Conservation (phyloP, 2,113 vertebrate species). For the Atlantisia rogersi region DNA sequence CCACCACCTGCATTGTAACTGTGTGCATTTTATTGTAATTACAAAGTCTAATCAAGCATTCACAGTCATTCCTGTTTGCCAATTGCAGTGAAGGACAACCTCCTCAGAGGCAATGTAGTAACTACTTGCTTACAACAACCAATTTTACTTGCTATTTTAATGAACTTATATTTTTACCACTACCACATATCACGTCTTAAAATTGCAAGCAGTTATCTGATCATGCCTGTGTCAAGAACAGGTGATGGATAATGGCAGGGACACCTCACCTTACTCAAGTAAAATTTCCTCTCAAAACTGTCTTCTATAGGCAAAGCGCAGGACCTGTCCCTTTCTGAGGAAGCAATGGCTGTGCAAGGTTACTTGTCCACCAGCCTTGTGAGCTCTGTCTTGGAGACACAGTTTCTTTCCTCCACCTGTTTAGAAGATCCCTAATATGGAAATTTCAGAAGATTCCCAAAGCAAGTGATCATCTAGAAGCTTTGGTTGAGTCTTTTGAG, state of each 20-base stretch:
- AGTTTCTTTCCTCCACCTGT: neutral
- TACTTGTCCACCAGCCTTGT: neutral
- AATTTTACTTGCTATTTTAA: neutral
- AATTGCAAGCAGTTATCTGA: neutral
- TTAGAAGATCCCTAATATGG: neutral
- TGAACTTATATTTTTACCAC: neutral
- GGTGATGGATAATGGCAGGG: neutral
- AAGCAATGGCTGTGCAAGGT: neutral
- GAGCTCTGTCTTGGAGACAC: neutral
- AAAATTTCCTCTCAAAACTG: neutral
- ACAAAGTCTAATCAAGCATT: neutral
- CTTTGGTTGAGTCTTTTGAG: neutral
- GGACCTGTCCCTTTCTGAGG: neutral
- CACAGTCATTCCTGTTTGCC: fast-evolving
- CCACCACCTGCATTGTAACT: neutral
- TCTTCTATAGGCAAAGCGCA: neutral
- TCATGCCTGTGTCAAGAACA: neutral
- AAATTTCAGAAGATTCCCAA: neutral
- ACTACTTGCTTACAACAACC: neutral
- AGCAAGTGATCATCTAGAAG: neutral
- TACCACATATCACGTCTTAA: fast-evolving
- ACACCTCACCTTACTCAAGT: neutral
- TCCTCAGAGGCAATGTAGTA: neutral
- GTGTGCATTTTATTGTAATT: neutral
- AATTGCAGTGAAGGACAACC: neutral